Evolutionary conservation across 2,888 invertebrate species (phyloP), one percentile per base, ranked within the genome.

Genomic region (Lasioglossum vierecki): DNA sequence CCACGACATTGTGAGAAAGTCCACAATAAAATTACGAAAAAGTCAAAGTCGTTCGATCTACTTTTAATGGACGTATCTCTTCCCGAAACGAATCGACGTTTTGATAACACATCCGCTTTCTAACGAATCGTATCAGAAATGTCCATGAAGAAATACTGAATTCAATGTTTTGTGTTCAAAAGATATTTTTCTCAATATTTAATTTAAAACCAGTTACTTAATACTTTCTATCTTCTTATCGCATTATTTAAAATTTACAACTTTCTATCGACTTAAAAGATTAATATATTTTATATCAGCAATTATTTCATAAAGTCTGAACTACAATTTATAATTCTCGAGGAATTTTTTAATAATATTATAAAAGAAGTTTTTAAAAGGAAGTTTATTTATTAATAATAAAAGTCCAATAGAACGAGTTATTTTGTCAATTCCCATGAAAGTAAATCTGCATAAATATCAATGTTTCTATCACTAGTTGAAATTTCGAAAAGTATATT

Each of bases 21-120:
- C 53, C 35, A 71, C 82, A 86, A 88, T 86, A 74, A 83, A 85
- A 89, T 90, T 86, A 90, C 78, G 63, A 74, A 76, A 75, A 82
- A 76, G 77, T 44, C 84, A 66, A 53, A 72, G 83, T 49, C 81
- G 76, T 71, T 74, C 78, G 78, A 87, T 89, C 73, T 63, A 70
- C 72, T 78, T 83, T 75, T 49, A 30, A 30, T 30, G 68, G 73
- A 76, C 57, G 66, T 71, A 79, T 49, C 63, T 26, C 26, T 18
- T 74, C 26, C 41, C 11, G 70, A 72, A 80, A 57, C 70, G 72
- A 66, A 63, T 49, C 68, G 63, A 76, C 79, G 49, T 80, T 71
- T 78, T 68, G 26, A 4, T 8, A 44, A 39, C 41, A 49, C 68
- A 70, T 44, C 15, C 74, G 35, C 63, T 72, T 68, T 53, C 44